Conservation (phyloP, 2,888 invertebrate genomes). For the Nomada goodeniana region DNA sequence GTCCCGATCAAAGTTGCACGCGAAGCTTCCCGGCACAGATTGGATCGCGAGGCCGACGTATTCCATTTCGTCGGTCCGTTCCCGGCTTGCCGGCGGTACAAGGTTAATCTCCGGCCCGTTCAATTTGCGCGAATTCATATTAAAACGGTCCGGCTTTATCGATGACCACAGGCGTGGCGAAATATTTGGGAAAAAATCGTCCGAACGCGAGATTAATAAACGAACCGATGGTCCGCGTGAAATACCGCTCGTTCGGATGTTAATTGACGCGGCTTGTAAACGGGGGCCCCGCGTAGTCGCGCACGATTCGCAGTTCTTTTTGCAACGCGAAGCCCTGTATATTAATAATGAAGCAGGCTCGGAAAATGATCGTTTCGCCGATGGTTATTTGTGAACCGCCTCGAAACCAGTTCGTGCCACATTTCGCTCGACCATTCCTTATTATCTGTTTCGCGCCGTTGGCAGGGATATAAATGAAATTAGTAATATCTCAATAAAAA, state of each 20-base stretch:
- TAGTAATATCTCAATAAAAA: neutral
- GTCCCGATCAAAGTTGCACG: conserved; percentile 22
- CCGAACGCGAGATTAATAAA: neutral
- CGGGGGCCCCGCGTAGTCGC: neutral
- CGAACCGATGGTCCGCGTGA: neutral
- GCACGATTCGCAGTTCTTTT: neutral
- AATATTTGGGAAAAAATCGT: neutral
- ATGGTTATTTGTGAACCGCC: conserved; percentile 7
- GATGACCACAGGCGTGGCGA: neutral
- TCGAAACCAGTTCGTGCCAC: neutral
- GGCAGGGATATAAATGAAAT: neutral
- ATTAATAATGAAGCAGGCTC: neutral
- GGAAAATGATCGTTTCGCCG: neutral
- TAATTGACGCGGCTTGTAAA: neutral
- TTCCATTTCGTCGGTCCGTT: too few species aligned
- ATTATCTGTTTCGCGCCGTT: neutral
- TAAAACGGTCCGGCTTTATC: neutral
- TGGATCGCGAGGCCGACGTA: neutral
- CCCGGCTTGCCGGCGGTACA: neutral
- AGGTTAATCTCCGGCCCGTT: neutral
- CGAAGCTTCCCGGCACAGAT: conserved; percentile 2
- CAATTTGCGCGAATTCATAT: neutral
- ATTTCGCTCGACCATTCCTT: neutral
- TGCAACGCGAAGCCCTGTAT: neutral
- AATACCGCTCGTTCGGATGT: neutral